Evolutionary conservation across 2,888 invertebrate genomes (phyloP), one percentile per base, ranked within the genome.

Genomic region (Cheilosia vernalis): DNA sequence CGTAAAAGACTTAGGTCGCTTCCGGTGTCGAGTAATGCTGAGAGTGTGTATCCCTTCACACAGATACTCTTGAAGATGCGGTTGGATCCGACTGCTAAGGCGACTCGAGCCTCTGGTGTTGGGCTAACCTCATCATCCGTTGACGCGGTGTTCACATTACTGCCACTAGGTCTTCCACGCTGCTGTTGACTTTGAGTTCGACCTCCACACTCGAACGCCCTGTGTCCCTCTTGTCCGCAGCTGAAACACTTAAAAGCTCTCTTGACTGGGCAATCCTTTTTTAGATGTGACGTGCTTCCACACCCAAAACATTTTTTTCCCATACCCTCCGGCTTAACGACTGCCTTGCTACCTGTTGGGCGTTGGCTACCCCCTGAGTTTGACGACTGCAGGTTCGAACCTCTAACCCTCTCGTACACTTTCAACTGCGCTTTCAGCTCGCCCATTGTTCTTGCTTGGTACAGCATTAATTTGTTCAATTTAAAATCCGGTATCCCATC

Each of bases 401-500:
- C 74, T n/a, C 6, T 30, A 1, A 63, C 33, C 44, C 24, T 56
- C 9, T 73, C 73, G 33, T 73, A 63, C 10, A 73, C 55, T 33
- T 17, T 60, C 30, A 72, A 24, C 51, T 72, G 60, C 24, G 1
- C 27, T 15, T 72, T 72, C 10, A 72, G 53, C 5, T 72, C 53
- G 17, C 40, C 17, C 44, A 72, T 4, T 4, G 72, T 60, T n/a
- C 13, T 51, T 2, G 72, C 53, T 33, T 60, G 47, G 24, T 24
- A 24, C 24, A 61, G 27, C 40, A 60, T 21, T 19, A 60, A 2
- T 19, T 30, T 30, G 9, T 72, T 60, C 10, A 21, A 0, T 21
- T 58, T 56, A 9, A 6, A 19, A 21, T 67, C 67, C 10, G 10
- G 40, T 42, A 78, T 74, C 2, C 80, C 80, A 5, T 87, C 72